A percentile compares a stretch with the other conserved stretches of the same genome.
Conservation (phyloP, 2,113 vertebrate species). For the Notothenia coriiceps region DNA sequence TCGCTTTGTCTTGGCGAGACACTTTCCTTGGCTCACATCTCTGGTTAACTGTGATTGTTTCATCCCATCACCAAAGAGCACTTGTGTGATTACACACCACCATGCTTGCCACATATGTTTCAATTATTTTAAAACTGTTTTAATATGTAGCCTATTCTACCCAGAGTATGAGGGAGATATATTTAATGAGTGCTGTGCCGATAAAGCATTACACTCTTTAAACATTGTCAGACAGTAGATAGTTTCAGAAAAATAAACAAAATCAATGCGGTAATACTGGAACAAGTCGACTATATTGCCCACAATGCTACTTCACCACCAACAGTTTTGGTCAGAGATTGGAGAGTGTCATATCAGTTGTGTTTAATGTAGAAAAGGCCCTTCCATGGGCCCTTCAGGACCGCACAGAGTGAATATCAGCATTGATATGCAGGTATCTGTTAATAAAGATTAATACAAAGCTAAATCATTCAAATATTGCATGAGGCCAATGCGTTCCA, state of each 20-base stretch:
- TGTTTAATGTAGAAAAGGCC: neutral
- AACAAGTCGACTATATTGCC: neutral
- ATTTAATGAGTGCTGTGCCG: neutral
- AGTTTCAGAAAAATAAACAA: neutral
- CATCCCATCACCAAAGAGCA: conserved; percentile 46
- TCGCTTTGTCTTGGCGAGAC: conserved; percentile 52
- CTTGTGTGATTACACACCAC: conserved; percentile 40
- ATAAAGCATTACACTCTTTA: neutral
- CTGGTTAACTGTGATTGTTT: conserved; percentile 31
- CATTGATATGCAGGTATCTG: too few species aligned
- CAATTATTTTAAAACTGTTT: conserved; percentile 24
- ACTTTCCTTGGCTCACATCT: conserved; percentile 44
- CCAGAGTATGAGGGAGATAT: neutral
- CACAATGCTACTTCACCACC: neutral
- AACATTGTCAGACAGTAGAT: neutral
- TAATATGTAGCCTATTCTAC: neutral
- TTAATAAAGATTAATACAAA: too few species aligned
- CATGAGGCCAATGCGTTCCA: too few species aligned
- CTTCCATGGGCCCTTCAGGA: too few species aligned
- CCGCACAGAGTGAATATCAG: too few species aligned
- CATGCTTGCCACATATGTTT: conserved; percentile 28
- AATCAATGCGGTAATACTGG: neutral
- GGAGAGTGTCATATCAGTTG: neutral
- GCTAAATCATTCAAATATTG: too few species aligned
- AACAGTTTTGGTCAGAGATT: neutral